Base-by-base conservation (phyloP, 2,113 vertebrate genomes). In the Plectropomus leopardus region DNA sequence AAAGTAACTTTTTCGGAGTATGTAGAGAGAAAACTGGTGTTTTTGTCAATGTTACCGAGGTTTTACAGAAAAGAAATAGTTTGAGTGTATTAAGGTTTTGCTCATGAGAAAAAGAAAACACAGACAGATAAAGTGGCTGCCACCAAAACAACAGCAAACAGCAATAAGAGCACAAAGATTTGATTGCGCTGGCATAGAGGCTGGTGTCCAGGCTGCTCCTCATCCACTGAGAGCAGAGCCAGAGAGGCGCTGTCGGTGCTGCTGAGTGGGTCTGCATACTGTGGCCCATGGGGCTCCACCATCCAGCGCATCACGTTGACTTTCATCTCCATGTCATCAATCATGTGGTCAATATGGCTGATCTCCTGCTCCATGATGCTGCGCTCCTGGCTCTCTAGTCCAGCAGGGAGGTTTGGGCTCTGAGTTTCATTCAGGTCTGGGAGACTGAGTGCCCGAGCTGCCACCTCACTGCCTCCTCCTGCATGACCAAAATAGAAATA, bases 301-400 rank as follows among this genome's bases (percentile, higher is more conserved):
- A 87, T 88, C 94, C 93, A 95, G 45, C 93, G 87, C 76, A 95
- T 32, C 17, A 93, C 94, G 16, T 93, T 91, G 10, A 94, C 93
- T 84, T 95, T 96, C 86, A 24, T 66, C 91, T 95, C 95, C 91
- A 92, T 95, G 85, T 95, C 91, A 10, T 93, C 92, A 9, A 95
- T 92, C 91, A 95, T 86, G 34, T 60, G 24, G 2, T 94, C 89
- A 0, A 87, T 89, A 58, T 90, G 93, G 30, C 76, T 50, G 53
- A 92, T 93, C 81, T 95, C 92, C 77, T 85, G 76, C 92, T 95
- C 84, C 86, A 93, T 72, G 61, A 88, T 72, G 66, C 72, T 64
- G 70, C 54, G 91, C 86, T 95, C 95, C 24, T 55, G 83, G 4
- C 15, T 74, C 76, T 95, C 95, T 21, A 93, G 24, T 44, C 64